Percentiles rank a stretch among this genome's conserved stretches.
Evolutionary conservation across 2,888 invertebrate genomes (phyloP).

Genomic region (Sisyra terminalis): DNA sequence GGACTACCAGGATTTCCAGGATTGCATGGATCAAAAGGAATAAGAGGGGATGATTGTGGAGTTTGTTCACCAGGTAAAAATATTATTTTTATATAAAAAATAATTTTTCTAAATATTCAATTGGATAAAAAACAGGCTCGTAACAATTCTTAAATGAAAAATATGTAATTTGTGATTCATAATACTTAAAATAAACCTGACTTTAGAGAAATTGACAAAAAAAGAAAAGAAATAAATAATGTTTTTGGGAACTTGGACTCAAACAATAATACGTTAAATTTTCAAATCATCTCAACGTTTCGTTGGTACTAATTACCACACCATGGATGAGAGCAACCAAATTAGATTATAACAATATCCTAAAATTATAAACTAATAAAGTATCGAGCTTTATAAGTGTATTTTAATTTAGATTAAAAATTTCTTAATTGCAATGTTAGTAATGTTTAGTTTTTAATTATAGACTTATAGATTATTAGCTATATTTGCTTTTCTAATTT

Average conservation of each 20-base stretch:
- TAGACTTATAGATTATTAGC: not conserved
- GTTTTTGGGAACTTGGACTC: no score
- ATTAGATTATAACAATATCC: no score
- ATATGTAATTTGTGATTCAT: not conserved
- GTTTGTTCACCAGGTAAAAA: slow-evolving; percentile 38
- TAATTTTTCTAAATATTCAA: not conserved
- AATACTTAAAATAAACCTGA: no score
- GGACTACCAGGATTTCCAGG: slow-evolving; percentile 46
- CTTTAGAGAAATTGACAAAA: no score
- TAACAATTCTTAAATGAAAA: not conserved
- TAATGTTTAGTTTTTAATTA: not conserved
- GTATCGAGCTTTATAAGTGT: no score
- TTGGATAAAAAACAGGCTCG: not conserved
- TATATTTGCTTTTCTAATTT: not conserved
- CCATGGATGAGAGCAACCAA: no score
- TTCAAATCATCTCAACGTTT: not conserved
- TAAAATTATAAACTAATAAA: no score
- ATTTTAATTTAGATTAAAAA: no score
- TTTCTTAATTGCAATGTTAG: not conserved
- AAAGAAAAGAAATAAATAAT: no score
- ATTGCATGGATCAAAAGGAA: slow-evolving; percentile 38
- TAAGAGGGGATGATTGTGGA: slow-evolving; percentile 50
- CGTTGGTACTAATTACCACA: no score
- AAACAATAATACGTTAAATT: no score
- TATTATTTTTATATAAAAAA: slow-evolving; percentile 2